These are phyloP conservation scores for Nomada lathburiana DNA, from an alignment of 2,888 invertebrate species.

Conservation along the genomic window DNA sequence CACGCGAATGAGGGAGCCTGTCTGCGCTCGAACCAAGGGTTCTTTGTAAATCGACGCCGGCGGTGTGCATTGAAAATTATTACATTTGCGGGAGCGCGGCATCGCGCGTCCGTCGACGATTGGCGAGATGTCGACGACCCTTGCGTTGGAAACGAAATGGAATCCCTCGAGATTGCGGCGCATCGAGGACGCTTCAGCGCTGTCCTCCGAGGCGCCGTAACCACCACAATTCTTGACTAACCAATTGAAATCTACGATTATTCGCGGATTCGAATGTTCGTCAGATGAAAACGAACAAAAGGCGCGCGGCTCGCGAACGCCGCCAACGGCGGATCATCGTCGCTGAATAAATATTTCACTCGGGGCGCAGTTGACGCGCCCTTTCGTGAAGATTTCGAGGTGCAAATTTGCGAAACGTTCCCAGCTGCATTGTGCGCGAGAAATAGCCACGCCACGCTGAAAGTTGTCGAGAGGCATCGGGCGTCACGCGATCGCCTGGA, in stretches of 20 bases:
- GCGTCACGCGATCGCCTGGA: slow-evolving; percentile 6
- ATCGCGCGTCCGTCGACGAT: background rate
- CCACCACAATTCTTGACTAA: no score
- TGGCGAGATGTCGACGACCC: no score
- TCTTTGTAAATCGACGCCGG: background rate
- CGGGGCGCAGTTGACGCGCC: background rate
- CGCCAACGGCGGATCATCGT: no score
- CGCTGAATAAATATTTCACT: background rate
- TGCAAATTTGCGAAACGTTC: background rate
- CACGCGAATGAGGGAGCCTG: slow-evolving; percentile 36
- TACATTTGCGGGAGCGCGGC: background rate
- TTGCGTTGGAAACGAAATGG: no score
- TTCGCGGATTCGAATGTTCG: background rate
- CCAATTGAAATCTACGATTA: no score
- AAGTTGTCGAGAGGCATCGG: background rate
- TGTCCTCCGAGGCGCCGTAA: no score
- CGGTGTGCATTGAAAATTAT: background rate
- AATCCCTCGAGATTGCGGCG: no score
- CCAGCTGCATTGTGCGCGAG: background rate
- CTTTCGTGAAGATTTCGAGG: background rate
- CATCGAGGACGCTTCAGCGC: no score
- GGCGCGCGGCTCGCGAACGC: background rate
- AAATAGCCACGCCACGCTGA: background rate
- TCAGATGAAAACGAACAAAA: background rate
- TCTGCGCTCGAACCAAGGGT: slow-evolving; percentile 10